Base-by-base conservation (phyloP, 1,140 invertebrate genomes). In the Littorina saxatilis region DNA sequence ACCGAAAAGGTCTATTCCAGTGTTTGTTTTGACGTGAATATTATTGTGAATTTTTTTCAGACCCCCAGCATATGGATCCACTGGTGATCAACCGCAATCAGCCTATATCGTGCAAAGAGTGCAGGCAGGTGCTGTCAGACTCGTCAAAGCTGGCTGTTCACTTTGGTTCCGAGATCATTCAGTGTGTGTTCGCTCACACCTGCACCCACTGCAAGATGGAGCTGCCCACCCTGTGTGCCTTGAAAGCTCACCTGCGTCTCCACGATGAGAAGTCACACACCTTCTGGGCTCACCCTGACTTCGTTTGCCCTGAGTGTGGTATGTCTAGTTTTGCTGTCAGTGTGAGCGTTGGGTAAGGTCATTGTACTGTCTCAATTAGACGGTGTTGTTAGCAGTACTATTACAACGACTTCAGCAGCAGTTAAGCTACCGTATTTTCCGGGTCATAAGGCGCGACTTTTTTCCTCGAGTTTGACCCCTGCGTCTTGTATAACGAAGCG, bases 291-390 rank as follows among this genome's bases (percentile, higher is more conserved):
- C 47, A 35, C 29, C 37, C 55, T 13, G 63, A 47, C 17, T 74
- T 73, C 58, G 68, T 79, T 23, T 83, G 82, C 73, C 82, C 82
- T 3, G 82, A 83, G 72, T 83, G 82, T 76, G 82, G 82, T 63
- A 23, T 39, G 35, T 68, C 1, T 58, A 58, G 4, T 47, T 47
- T 47, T 47, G 17, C 43, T 47, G 43, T 47, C 43, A 47, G 43
- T 47, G n/a, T n/a, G n/a, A n/a, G n/a, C n/a, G n/a, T n/a, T n/a
- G n/a, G n/a, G n/a, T n/a, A n/a, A n/a, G n/a, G n/a, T n/a, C n/a
- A n/a, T n/a, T n/a, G n/a, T n/a, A n/a, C n/a, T n/a, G n/a, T n/a
- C n/a, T n/a, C n/a, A n/a, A n/a, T n/a, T n/a, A n/a, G n/a, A n/a
- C n/a, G n/a, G n/a, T n/a, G n/a, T n/a, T n/a, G n/a, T n/a, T n/a